phyloP scores from a whole-genome alignment of 2,797 vertebrate species.

The Gymnodraco acuticeps region DNA sequence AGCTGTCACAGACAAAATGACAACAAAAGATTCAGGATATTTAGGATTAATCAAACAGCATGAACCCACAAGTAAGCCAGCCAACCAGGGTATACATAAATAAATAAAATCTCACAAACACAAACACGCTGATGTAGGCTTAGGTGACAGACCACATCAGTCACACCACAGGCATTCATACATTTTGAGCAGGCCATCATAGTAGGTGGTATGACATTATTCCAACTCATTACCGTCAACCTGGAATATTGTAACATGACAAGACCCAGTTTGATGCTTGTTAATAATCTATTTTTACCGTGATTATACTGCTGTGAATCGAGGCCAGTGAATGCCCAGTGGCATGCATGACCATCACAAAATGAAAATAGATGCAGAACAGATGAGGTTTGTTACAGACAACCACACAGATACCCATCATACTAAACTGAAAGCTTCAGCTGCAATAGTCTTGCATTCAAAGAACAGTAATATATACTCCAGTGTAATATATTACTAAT shows the following conservation, averaged over 20 bases:
- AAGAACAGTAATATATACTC: not conserved
- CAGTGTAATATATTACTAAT: not conserved
- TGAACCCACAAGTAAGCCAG: slow-evolving; percentile 5
- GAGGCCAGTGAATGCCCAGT: slow-evolving; percentile 50
- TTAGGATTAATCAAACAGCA: slow-evolving; percentile 45
- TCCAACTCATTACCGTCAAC: slow-evolving; percentile 69
- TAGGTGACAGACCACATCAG: slow-evolving; percentile 57
- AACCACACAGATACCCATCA: slow-evolving; percentile 6
- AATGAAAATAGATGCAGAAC: slow-evolving; percentile 28
- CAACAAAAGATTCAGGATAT: slow-evolving; percentile 47
- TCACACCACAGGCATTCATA: slow-evolving; percentile 61
- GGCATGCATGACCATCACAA: slow-evolving; percentile 40
- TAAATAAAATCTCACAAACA: slow-evolving; percentile 43
- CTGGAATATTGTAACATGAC: slow-evolving; percentile 59
- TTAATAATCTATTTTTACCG: slow-evolving; percentile 68
- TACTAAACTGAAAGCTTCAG: not conserved
- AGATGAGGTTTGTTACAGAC: slow-evolving; percentile 10
- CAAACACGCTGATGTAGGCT: slow-evolving; percentile 7
- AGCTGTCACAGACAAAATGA: slow-evolving; percentile 54
- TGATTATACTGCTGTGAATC: slow-evolving; percentile 33
- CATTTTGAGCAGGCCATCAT: slow-evolving; percentile 53
- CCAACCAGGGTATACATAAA: slow-evolving; percentile 34
- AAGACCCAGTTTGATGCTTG: slow-evolving; percentile 51
- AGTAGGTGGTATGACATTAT: slow-evolving; percentile 70
- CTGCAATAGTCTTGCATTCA: not conserved